A percentile compares a stretch with the other conserved stretches of the same genome.
These are phyloP conservation scores for Chouioia cunea DNA, from an alignment of 2,888 invertebrate genomes.

Conservation along the genomic window DNA sequence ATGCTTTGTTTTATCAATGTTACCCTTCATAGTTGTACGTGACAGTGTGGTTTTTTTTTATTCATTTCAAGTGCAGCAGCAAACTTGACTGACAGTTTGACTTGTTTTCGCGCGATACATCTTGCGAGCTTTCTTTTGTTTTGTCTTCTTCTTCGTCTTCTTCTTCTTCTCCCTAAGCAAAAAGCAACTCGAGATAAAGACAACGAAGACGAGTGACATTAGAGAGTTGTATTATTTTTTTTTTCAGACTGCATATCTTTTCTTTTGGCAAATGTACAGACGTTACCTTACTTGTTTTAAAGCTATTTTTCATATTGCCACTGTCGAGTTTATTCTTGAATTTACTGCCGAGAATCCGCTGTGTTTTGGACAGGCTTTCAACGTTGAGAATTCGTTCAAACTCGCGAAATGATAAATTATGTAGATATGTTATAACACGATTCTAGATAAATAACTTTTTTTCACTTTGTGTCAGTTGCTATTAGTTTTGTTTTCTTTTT, in stretches of 20 bases:
- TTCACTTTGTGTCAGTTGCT: too few species aligned
- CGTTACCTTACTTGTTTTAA: neutral
- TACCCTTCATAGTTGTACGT: neutral
- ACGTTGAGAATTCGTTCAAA: too few species aligned
- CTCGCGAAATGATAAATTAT: too few species aligned
- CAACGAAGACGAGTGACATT: neutral
- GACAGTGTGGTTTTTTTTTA: constrained; percentile 15
- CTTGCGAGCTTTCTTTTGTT: constrained; percentile 27
- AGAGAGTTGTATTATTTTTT: neutral
- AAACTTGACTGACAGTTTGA: constrained; percentile 32
- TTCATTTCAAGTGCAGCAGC: constrained; percentile 22
- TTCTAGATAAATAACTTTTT: too few species aligned
- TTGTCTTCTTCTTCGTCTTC: constrained; percentile 1
- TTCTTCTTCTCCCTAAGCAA: neutral
- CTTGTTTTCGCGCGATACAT: constrained; percentile 29
- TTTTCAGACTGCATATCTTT: constrained; percentile 8
- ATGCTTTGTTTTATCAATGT: neutral
- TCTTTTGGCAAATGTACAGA: too few species aligned
- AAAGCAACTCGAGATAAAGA: constrained; percentile 7
- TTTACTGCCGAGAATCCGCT: too few species aligned
- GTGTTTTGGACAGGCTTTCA: too few species aligned
- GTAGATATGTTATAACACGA: too few species aligned
- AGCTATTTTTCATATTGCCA: too few species aligned
- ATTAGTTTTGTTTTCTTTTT: too few species aligned
- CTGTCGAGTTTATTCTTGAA: too few species aligned